Evolutionary conservation across 2,888 invertebrate genomes (phyloP).

Genomic region (Drosophila kuntzei): DNA sequence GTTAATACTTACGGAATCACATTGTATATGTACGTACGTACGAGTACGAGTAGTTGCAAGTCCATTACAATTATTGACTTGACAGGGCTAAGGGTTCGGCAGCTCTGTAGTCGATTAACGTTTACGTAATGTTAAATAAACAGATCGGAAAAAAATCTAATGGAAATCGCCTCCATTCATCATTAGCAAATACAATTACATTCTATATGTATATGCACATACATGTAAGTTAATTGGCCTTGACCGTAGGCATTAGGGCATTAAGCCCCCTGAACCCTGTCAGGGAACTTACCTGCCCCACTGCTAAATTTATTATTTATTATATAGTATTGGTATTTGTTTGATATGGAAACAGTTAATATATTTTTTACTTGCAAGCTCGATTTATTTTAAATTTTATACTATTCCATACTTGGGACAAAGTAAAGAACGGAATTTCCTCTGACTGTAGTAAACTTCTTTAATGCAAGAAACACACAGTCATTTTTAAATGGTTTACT

Average conservation of each 20-base stretch:
- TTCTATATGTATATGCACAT: no score
- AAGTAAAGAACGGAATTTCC: no score
- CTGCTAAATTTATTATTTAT: constrained; percentile 10
- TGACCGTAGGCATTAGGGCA: constrained; percentile 31
- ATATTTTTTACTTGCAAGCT: constrained; percentile 1
- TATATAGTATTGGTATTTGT: constrained; percentile 32
- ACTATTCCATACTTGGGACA: not conserved
- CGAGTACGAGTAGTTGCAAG: constrained; percentile 8
- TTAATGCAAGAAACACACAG: not conserved
- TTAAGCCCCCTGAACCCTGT: constrained; percentile 13
- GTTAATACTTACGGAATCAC: constrained; percentile 5
- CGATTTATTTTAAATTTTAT: constrained; percentile 1
- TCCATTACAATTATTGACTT: constrained; percentile 27
- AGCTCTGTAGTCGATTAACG: constrained; percentile 50
- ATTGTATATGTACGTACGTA: not conserved
- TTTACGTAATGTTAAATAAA: constrained; percentile 27
- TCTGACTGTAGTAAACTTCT: constrained; percentile 8
- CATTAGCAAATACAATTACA: constrained; percentile 26
- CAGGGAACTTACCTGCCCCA: constrained; percentile 6
- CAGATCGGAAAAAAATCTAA: constrained; percentile 19
- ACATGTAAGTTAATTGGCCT: constrained; percentile 26
- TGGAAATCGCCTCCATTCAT: constrained; percentile 18
- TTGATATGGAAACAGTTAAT: constrained; percentile 49
- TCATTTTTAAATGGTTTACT: constrained; percentile 9
- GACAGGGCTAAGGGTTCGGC: constrained; percentile 22